Conservation (phyloP, 2,797 vertebrate genomes). For the Lacerta bilineata region DNA sequence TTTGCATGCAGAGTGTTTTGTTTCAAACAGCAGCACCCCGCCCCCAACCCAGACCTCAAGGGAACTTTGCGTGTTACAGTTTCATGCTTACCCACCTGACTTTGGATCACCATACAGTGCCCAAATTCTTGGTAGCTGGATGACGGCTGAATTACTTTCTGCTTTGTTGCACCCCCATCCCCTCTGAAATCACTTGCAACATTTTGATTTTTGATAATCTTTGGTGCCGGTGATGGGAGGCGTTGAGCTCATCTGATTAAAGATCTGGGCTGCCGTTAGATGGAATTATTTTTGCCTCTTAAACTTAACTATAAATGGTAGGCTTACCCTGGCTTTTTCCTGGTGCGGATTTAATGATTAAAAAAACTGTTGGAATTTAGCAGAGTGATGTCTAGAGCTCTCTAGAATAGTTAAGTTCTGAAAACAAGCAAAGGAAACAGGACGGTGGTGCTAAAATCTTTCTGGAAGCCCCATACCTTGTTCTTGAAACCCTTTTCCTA, state of each 20-base stretch:
- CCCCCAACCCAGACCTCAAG: not conserved
- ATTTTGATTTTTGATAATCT: constrained; percentile 32
- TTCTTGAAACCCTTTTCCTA: too few species aligned
- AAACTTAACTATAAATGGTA: constrained; percentile 30
- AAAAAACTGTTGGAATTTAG: not conserved
- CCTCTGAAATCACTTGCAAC: constrained; percentile 36
- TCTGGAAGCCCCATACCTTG: not conserved
- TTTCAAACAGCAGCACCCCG: not conserved
- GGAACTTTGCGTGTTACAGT: not conserved
- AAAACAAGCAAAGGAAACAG: not conserved
- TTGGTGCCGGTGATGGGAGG: constrained; percentile 34
- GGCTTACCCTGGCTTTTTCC: not conserved
- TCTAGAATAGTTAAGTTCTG: not conserved
- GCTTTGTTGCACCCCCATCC: constrained; percentile 43
- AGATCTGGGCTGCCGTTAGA: not conserved
- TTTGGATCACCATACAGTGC: rapidly evolving
- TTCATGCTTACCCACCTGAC: not conserved
- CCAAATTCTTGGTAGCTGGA: not conserved
- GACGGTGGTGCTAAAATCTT: not conserved
- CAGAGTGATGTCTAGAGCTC: too few species aligned
- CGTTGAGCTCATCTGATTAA: constrained; percentile 18
- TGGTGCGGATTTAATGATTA: not conserved
- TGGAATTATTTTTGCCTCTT: not conserved
- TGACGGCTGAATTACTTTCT: constrained; percentile 53
- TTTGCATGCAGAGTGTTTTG: too few species aligned